These are phyloP conservation scores for Gyrodactylus salaris DNA, from an alignment of 1,140 invertebrate genomes.

Conservation along the genomic window DNA sequence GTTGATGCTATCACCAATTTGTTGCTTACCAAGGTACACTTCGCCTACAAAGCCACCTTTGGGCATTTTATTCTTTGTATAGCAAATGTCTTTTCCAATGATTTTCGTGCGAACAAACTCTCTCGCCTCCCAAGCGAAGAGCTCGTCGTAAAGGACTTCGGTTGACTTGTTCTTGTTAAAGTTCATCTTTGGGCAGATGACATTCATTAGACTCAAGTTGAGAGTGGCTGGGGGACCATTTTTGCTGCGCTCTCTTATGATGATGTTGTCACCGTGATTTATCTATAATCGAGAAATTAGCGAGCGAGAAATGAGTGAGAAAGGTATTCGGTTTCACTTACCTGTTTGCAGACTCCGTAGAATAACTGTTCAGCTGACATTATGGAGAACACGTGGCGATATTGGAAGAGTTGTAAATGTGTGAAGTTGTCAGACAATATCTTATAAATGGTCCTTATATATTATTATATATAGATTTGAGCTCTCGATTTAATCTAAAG, in stretches of 20 bases:
- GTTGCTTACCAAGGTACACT: constrained; percentile 47
- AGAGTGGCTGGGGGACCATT: constrained; percentile 58
- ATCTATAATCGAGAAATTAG: constrained; percentile 25
- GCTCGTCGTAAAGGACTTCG: constrained; percentile 17
- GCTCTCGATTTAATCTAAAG: no score
- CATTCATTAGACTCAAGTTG: constrained; percentile 49
- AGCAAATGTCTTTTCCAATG: constrained; percentile 51
- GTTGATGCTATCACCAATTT: constrained; percentile 44
- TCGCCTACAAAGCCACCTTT: constrained; percentile 47
- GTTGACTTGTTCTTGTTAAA: constrained; percentile 1
- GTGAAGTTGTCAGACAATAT: no score
- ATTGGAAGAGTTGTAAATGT: background rate
- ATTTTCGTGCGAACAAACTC: constrained; percentile 66
- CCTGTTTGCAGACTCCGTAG: background rate
- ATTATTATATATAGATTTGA: no score
- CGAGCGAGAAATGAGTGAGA: background rate
- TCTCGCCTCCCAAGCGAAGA: constrained; percentile 72
- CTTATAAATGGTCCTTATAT: no score
- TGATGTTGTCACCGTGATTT: constrained; percentile 51
- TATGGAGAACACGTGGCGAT: background rate
- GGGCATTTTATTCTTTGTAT: constrained; percentile 27
- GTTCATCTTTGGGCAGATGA: constrained; percentile 59
- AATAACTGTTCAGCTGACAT: background rate
- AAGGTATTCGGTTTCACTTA: background rate
- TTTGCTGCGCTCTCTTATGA: constrained; percentile 37